Percentiles rank a stretch among this genome's conserved stretches.
Conservation (phyloP, 2,888 invertebrate species). For the Drosophila hamatofila region DNA sequence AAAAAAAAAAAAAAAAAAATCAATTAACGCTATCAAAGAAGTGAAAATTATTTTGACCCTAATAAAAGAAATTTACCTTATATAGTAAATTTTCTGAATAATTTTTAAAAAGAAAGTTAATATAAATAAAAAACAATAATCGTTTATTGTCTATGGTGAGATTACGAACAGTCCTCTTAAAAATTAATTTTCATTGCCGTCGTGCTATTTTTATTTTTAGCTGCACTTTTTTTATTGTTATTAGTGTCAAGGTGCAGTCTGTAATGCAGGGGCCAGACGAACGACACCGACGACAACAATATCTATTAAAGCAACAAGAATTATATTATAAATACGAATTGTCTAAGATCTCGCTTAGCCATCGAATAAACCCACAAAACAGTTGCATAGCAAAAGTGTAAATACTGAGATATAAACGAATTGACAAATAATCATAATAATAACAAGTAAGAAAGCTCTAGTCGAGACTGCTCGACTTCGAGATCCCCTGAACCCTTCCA, state of each 20-base stretch:
- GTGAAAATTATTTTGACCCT: not conserved
- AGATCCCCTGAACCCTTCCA: too few species aligned
- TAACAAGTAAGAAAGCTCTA: too few species aligned
- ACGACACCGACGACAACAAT: conserved; percentile 31
- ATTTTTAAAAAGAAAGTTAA: not conserved
- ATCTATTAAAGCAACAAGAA: not conserved
- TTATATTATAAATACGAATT: conserved; percentile 29
- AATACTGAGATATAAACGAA: too few species aligned
- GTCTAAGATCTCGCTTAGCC: conserved; percentile 43
- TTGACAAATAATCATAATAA: too few species aligned
- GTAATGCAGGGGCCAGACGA: conserved; percentile 36
- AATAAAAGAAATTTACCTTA: not conserved
- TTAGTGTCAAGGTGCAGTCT: conserved; percentile 79
- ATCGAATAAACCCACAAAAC: conserved; percentile 11
- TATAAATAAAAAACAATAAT: conserved; percentile 39
- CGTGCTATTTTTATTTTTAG: conserved; percentile 69
- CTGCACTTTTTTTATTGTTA: conserved; percentile 58
- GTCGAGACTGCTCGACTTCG: too few species aligned
- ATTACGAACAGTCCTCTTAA: conserved; percentile 21
- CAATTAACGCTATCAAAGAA: not conserved
- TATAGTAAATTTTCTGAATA: not conserved
- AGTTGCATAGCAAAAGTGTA: too few species aligned
- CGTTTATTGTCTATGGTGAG: not conserved
- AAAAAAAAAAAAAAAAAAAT: too few species aligned
- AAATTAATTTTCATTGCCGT: conserved; percentile 64